Percentiles rank a stretch among this genome's conserved stretches.
Conservation (phyloP, 2,888 invertebrate species). For the Epiblema foenella region DNA sequence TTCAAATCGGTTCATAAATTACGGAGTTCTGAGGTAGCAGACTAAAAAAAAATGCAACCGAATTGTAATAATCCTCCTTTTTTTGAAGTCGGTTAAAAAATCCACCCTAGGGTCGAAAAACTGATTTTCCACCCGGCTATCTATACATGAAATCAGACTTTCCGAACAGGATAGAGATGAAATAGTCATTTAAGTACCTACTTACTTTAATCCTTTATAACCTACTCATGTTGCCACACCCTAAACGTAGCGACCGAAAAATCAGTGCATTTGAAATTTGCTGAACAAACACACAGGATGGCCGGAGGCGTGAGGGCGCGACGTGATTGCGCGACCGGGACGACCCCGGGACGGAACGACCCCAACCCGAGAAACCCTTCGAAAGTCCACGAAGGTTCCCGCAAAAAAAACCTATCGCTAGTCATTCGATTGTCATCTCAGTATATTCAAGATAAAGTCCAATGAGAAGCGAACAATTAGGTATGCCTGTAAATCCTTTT, state of each 20-base stretch:
- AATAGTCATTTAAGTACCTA: no score
- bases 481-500: conserved; percentile 3
- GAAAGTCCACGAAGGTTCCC: background rate
- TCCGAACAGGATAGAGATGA: no score
- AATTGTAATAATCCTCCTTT: no score
- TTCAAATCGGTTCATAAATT: no score
- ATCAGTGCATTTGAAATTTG: conserved; percentile 71
- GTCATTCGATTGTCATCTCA: conserved; percentile 1
- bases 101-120: no score
- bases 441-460: background rate
- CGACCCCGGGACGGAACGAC: conserved; percentile 57
- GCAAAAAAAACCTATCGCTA: background rate
- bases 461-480: background rate
- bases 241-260: conserved; percentile 51
- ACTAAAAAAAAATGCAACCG: no score
- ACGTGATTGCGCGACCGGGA: conserved; percentile 56
- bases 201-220: no score
- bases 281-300: conserved; percentile 63
- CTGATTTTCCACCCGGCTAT: no score
- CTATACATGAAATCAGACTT: no score
- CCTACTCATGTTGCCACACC: conserved; percentile 9
- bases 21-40: no score
- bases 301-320: conserved; percentile 62
- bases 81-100: no score
- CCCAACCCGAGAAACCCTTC: conserved; percentile 23